Percentiles rank a stretch among this genome's conserved stretches.
phyloP scores from a whole-genome alignment of 2,797 vertebrate species.

The Syndactyla subalaris region DNA sequence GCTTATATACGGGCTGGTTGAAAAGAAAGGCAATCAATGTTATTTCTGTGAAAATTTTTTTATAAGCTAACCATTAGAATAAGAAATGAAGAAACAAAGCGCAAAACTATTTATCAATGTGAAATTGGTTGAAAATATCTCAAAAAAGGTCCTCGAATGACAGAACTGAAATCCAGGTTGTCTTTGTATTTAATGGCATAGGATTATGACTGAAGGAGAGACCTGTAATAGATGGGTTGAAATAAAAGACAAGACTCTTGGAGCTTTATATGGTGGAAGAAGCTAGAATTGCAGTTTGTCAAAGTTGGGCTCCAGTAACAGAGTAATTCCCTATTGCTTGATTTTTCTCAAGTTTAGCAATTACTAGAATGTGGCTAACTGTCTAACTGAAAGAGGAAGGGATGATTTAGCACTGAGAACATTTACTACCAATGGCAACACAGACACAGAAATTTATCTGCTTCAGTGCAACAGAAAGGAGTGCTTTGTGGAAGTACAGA shows the following conservation, averaged over 20 bases:
- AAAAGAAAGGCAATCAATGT: neutral
- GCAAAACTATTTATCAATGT: neutral
- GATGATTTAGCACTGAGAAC: neutral
- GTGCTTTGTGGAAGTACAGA: neutral
- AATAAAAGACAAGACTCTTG: neutral
- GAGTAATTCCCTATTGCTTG: neutral
- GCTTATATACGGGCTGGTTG: neutral
- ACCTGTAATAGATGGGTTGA: neutral
- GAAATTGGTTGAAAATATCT: neutral
- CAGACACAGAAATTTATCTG: neutral
- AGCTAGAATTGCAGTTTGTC: neutral
- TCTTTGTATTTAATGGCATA: neutral
- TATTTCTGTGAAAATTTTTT: neutral
- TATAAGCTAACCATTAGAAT: neutral
- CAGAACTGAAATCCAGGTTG: neutral
- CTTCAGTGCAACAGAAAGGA: neutral
- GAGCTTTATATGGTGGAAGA: neutral
- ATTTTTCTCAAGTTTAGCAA: neutral
- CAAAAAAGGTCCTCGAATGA: neutral
- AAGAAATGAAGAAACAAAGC: neutral
- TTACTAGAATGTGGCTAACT: neutral
- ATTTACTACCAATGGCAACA: neutral
- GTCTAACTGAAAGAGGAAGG: neutral
- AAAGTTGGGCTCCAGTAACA: neutral
- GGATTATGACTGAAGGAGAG: neutral